Percentiles rank a stretch among this genome's conserved stretches.
Conservation (phyloP, 1,140 invertebrate species). For the Drosophila paulistorum region DNA sequence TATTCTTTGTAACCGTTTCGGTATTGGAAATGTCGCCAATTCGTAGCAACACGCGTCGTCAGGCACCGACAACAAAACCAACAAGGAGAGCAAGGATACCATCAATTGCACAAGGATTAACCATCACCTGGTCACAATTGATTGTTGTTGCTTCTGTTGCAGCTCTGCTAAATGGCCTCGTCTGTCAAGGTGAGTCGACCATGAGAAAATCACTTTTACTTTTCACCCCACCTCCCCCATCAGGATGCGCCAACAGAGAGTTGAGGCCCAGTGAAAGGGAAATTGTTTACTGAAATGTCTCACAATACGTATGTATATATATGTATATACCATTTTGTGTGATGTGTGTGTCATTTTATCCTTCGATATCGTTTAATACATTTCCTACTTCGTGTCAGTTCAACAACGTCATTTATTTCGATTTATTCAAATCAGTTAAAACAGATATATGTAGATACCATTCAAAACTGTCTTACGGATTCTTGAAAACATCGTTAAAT, state of each 20-base stretch:
- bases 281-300: neutral
- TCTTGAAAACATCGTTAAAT: too few relatives aligned
- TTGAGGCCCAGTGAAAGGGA: neutral
- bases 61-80: conserved; percentile 53
- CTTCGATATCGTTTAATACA: too few relatives aligned
- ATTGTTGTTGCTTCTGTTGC: conserved; percentile 63
- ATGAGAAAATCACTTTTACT: conserved; percentile 25
- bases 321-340: too few relatives aligned
- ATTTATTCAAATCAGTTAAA: too few relatives aligned
- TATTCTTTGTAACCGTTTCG: conserved; percentile 26
- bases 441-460: too few relatives aligned
- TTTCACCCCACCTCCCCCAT: neutral
- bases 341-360: too few relatives aligned
- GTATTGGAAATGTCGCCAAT: conserved; percentile 7
- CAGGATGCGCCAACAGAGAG: neutral
- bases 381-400: too few relatives aligned
- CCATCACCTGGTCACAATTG: conserved; percentile 59
- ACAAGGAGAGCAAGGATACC: conserved; percentile 27
- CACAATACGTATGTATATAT: neutral
- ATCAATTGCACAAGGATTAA: conserved; percentile 53
- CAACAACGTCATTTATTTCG: too few relatives aligned
- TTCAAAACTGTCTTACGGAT: too few relatives aligned
- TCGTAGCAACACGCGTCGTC: conserved; percentile 55
- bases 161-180: conserved; percentile 59
- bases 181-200: conserved; percentile 67